phyloP scores from a whole-genome alignment of 2,888 invertebrate species.

The Cactoblastis cactorum region DNA sequence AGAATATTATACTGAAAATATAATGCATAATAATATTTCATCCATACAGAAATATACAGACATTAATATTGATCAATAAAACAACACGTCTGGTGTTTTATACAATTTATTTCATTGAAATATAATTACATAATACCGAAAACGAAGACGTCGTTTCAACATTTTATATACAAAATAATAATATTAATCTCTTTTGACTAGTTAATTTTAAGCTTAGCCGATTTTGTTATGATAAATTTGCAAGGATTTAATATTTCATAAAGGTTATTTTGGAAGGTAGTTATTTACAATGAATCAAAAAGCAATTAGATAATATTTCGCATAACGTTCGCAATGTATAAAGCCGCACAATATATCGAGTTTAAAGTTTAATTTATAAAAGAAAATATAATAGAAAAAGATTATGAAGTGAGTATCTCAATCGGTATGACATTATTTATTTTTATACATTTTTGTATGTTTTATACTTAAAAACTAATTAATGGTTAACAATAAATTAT shows the following conservation, averaged over 20 bases:
- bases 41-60: too few species aligned
- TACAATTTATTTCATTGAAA: conserved; percentile 61
- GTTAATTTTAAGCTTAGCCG: conserved; percentile 57
- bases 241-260: not conserved
- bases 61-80: too few species aligned
- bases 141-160: conserved; percentile 47
- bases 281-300: conserved; percentile 53
- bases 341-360: conserved; percentile 54
- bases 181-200: conserved; percentile 66
- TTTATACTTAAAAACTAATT: conserved; percentile 55
- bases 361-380: conserved; percentile 23
- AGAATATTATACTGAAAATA: too few species aligned
- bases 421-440: conserved; percentile 36
- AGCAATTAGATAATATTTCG: conserved; percentile 41
- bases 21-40: too few species aligned
- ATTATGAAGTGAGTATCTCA: conserved; percentile 16
- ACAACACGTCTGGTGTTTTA: conserved; percentile 31
- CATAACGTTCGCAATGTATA: conserved; percentile 45
- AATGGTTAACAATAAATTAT: conserved; percentile 65
- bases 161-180: conserved; percentile 74
- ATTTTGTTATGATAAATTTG: conserved; percentile 35
- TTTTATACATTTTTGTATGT: conserved; percentile 39
- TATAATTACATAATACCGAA: conserved; percentile 60
- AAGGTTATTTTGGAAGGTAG: conserved; percentile 26
- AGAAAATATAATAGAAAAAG: conserved; percentile 26